Base-by-base conservation (phyloP, 2,888 invertebrate genomes). In the Timandra comae region DNA sequence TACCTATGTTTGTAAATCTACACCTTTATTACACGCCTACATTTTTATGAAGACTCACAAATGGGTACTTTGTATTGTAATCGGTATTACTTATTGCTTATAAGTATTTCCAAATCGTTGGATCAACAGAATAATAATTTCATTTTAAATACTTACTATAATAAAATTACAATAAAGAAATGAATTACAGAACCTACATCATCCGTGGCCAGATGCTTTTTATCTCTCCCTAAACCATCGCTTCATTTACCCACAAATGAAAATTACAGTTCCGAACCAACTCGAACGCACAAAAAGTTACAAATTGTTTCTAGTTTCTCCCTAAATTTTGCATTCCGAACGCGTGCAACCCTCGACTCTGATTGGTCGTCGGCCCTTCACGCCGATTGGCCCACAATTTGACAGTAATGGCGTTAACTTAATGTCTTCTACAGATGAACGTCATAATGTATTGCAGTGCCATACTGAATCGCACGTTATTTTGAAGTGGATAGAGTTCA, bases 321-420 rank as follows among this genome's bases (percentile, higher is more conserved):
- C 76, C 70, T 63, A 70, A 81, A 81, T 74, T 80, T 77, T 63
- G 70, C 68, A 84, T 82, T 81, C 79, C 49, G 55, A 71, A 67
- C 82, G 80, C 79, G 81, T 63, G 57, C 56, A 48, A 52, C 52
- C 52, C 56, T 38, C 39, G 42, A 36, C 60, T 34, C 56, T 66
- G 64, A 85, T 85, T 84, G 85, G 84, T 70, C 56, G 63, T 63
- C 50, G 57, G 56, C 59, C 50, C 63, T 60, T 41, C 52, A 38
- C 60, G 56, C 67, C 70, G 79, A 85, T 85, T 85, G 85, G 85
- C 84, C 54, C 48, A 71, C 77, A 75, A 74, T 79, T 80, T 82
- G 81, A 82, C 81, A 84, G 74, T 80, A 82, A 85, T 85, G 84
- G 84, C 82, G 85, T 85, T 82, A 82, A 77, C 71, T 72, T 60